These are phyloP conservation scores for Hydractinia echinata DNA, from an alignment of 30 jellyfish, hydroid and myxozoan genomes.

Conservation along the genomic window DNA sequence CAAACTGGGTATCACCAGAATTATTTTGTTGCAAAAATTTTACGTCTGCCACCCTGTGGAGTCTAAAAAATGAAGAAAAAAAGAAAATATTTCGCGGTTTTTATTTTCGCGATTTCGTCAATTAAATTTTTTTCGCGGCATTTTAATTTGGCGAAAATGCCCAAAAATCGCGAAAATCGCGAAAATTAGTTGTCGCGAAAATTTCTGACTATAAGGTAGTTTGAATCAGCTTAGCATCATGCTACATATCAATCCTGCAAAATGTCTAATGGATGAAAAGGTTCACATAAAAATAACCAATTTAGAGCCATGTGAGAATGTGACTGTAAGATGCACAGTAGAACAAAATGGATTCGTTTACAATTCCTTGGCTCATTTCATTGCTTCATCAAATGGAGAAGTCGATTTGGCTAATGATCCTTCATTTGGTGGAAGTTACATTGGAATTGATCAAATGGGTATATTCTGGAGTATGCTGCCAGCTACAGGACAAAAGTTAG, in stretches of 20 bases:
- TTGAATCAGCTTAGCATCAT: not conserved
- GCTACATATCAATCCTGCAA: slow-evolving; percentile 5
- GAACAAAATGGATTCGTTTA: slow-evolving; percentile 3
- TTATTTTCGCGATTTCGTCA: no score
- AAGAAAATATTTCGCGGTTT: no score
- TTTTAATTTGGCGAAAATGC: no score
- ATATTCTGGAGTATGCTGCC: slow-evolving; percentile 67
- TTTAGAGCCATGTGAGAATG: not conserved
- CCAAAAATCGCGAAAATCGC: no score
- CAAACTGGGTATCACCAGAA: no score
- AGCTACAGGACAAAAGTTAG: slow-evolving; percentile 48
- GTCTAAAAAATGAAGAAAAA: no score
- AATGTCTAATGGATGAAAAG: slow-evolving; percentile 10
- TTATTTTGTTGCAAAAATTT: no score
- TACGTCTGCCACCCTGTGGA: no score
- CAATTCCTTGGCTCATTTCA: slow-evolving; percentile 48
- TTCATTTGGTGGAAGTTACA: slow-evolving; percentile 63
- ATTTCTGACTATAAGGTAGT: no score
- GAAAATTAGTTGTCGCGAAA: no score
- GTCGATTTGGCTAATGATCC: slow-evolving; percentile 37
- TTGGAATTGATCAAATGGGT: slow-evolving; percentile 61
- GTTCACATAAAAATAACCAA: not conserved
- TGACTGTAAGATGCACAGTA: slow-evolving; percentile 41
- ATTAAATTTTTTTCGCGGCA: no score
- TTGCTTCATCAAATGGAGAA: slow-evolving; percentile 48